These are phyloP conservation scores for Xanthorhoe spadicearia DNA, from an alignment of 2,888 invertebrate genomes.

Conservation along the genomic window DNA sequence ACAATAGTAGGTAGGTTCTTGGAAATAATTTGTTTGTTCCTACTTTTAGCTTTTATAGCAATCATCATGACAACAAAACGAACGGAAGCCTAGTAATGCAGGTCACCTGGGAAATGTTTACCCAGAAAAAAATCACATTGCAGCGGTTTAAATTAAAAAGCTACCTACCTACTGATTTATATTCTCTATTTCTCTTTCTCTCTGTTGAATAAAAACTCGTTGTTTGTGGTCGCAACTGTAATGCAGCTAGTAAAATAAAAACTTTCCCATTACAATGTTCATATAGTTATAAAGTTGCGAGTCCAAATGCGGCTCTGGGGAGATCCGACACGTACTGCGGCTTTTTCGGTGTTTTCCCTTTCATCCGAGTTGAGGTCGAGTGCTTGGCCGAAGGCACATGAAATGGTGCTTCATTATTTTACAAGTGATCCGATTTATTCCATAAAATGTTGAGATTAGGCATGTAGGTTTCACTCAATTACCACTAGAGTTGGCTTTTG, in stretches of 20 bases:
- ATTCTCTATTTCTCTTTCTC: no score
- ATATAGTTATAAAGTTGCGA: constrained; percentile 9
- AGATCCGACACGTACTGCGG: constrained; percentile 43
- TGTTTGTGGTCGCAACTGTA: no score
- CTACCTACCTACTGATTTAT: no score
- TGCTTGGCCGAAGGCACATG: constrained; percentile 25
- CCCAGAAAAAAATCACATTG: no score
- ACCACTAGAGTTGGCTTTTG: not conserved
- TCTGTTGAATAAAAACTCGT: no score
- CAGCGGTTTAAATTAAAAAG: no score
- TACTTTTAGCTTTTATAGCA: no score
- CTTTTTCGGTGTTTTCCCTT: constrained; percentile 47
- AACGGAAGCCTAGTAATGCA: no score
- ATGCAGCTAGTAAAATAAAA: not conserved
- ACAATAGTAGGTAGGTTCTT: no score
- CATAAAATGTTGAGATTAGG: constrained; percentile 6
- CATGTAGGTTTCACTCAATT: not conserved
- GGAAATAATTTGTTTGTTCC: no score
- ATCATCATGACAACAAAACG: no score
- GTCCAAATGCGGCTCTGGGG: constrained; percentile 33
- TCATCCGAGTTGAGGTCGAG: constrained; percentile 47
- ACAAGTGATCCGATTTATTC: constrained; percentile 22
- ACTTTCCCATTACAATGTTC: constrained; percentile 4
- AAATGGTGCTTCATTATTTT: constrained; percentile 38
- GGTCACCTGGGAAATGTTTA: no score